These are phyloP conservation scores for Podargus strigoides DNA, from an alignment of 2,797 vertebrate species.

Conservation along the genomic window DNA sequence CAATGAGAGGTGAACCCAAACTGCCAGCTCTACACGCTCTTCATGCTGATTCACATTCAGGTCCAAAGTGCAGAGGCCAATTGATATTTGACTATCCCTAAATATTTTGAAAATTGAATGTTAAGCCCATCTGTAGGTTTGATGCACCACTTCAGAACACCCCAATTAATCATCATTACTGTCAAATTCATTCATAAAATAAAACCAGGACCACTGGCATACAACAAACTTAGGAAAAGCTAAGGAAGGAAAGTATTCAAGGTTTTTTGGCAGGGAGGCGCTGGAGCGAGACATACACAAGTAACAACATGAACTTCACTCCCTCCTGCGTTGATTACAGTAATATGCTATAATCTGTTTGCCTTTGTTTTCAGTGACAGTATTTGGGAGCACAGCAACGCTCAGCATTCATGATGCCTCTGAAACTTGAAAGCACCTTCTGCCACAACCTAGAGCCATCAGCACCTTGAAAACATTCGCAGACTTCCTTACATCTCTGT, in stretches of 20 bases:
- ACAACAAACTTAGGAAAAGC: neutral
- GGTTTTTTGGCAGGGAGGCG: neutral
- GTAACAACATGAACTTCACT: neutral
- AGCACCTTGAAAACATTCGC: neutral
- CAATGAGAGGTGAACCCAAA: neutral
- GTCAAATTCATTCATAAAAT: neutral
- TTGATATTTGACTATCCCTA: neutral
- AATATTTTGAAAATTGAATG: neutral
- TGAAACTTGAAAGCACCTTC: neutral
- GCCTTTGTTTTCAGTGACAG: neutral
- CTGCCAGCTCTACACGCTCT: neutral
- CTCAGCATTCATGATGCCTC: neutral
- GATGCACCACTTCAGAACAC: neutral
- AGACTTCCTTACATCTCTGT: neutral
- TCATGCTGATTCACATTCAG: neutral
- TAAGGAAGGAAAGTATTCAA: neutral
- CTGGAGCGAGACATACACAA: neutral
- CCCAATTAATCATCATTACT: neutral
- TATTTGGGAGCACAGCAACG: neutral
- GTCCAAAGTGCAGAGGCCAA: neutral
- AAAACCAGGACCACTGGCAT: neutral
- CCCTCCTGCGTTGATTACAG: rapidly evolving
- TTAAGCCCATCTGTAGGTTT: neutral
- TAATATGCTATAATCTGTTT: neutral
- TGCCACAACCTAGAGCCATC: neutral